Conservation (phyloP, 2,888 invertebrate genomes). For the Pammene fasciana region DNA sequence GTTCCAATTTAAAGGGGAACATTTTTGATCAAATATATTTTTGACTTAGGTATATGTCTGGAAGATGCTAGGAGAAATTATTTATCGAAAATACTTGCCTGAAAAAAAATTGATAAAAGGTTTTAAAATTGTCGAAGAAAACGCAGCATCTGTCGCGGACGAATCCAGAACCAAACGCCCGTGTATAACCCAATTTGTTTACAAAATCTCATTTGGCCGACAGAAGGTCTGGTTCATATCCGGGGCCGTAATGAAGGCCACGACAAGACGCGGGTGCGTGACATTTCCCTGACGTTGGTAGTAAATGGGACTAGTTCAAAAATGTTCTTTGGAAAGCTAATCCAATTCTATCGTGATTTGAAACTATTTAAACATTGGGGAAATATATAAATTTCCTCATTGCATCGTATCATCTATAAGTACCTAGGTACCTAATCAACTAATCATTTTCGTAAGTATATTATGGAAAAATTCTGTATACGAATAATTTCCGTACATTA, state of each 20-base stretch:
- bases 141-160: not conserved
- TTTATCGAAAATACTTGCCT: too few relatives aligned
- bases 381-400: too few relatives aligned
- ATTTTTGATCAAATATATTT: too few relatives aligned
- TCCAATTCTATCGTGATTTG: not conserved
- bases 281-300: constrained; percentile 1
- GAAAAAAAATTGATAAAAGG: too few relatives aligned
- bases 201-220: constrained; percentile 34
- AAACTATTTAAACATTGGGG: not conserved
- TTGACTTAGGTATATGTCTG: too few relatives aligned
- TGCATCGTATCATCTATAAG: too few relatives aligned
- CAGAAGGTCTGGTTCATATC: constrained; percentile 30
- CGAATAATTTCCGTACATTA: too few relatives aligned
- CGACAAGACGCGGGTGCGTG: constrained; percentile 6
- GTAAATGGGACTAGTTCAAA: constrained; percentile 9
- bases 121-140: not conserved
- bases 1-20: too few relatives aligned
- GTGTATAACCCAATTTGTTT: constrained; percentile 22
- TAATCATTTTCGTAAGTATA: too few relatives aligned
- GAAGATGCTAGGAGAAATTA: too few relatives aligned
- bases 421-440: too few relatives aligned
- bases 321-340: not conserved
- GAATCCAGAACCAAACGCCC: not conserved
- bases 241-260: constrained; percentile 29
- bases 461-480: too few relatives aligned